Evolutionary conservation across 2,888 invertebrate genomes (phyloP), one percentile per base, ranked within the genome.

Genomic region (Cinara cedri): DNA sequence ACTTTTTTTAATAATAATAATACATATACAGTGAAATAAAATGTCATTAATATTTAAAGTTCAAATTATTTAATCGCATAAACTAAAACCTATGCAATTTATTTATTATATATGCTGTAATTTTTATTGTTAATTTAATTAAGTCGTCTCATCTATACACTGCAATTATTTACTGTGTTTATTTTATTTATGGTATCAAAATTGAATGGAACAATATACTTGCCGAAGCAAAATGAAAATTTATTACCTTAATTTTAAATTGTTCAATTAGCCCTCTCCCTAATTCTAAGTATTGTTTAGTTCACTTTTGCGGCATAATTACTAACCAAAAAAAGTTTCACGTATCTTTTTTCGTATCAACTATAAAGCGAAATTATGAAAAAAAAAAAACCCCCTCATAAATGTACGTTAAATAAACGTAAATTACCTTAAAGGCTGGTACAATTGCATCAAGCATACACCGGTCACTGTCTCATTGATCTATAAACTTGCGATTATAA

Each of bases 141-240:
- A n/a, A 10, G 26, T 4, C 14, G 9, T 34, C 26, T 14, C 26
- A 9, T 26, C 26, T 72, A 60, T 72, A 49, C 26, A 24, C 3
- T 34, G 34, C 6, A 0, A 54, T 70, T 70, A 1, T 9, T 19
- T n/a, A 57, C 11, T 44, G 21, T 11, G 42, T 71, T 55, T 44
- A 19, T 62, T 72, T 72, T 62, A 62, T 72, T 72, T 60, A 46
- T 26, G 34, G 19, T 49, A 14, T 72, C 49, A 26, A 62, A 60
- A 62, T 34, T 72, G 46, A 62, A 72, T 34, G 26, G 46, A 71
- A 71, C 55, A 72, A 72, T 72, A 72, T 72, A 62, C 60, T 72
- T 19, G n/a, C 8, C 10, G n/a, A 26, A 72, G 26, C n/a, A n/a
- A 60, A 46, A 49, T 49, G 14, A 1, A 26, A 46, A 62, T 72